These are phyloP conservation scores for Porites lobata DNA, from an alignment of 92 coral and sea anemone species.

Conservation along the genomic window DNA sequence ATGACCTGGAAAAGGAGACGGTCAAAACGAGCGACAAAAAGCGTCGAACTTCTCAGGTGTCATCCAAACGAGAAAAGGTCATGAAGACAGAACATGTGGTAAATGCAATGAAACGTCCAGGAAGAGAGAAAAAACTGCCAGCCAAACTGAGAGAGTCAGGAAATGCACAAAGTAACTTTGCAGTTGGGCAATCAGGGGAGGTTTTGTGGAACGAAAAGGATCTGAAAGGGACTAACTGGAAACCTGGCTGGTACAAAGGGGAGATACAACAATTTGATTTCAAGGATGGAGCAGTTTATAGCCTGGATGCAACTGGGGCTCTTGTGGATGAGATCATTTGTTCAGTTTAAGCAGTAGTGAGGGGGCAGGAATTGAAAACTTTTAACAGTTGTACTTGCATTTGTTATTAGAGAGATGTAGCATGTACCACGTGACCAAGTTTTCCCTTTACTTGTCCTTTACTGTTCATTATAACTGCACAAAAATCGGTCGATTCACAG, in stretches of 20 bases:
- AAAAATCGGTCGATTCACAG: too few species aligned
- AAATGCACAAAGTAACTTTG: neutral
- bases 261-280: slow-evolving; percentile 62
- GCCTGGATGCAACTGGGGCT: neutral
- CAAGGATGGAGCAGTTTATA: slow-evolving; percentile 9
- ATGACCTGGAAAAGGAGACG: neutral
- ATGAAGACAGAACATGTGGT: neutral
- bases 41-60: neutral
- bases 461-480: too few species aligned
- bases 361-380: too few species aligned
- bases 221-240: slow-evolving; percentile 51
- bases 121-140: slow-evolving; percentile 26
- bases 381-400: too few species aligned
- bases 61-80: neutral
- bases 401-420: too few species aligned
- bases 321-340: neutral
- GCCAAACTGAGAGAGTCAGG: neutral
- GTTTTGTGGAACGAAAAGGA: slow-evolving; percentile 64
- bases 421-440: too few species aligned
- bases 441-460: too few species aligned
- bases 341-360: neutral
- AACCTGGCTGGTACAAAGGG: slow-evolving; percentile 46
- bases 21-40: neutral
- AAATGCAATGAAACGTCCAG: slow-evolving; percentile 11
- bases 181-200: slow-evolving; percentile 43